Percentiles rank a stretch among this genome's conserved stretches.
Conservation (phyloP, 2,113 vertebrate genomes). For the Heterochromis multidens region DNA sequence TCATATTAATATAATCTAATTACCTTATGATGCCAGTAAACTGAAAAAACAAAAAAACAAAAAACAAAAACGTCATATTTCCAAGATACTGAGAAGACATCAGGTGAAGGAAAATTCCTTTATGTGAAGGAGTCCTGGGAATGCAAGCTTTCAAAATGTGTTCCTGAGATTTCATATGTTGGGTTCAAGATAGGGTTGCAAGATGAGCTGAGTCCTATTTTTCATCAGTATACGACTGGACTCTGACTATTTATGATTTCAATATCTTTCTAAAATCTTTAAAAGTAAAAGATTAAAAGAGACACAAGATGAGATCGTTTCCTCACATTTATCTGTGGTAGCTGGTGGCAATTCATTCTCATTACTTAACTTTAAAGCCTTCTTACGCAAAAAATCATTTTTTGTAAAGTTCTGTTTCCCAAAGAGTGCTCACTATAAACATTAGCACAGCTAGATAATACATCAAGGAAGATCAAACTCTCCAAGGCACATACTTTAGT, state of each 20-base stretch:
- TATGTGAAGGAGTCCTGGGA: neutral
- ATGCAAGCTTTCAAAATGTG: neutral
- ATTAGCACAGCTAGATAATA: constrained; percentile 42
- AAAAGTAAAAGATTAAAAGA: too few species aligned
- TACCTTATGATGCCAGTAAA: neutral
- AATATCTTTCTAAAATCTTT: too few species aligned
- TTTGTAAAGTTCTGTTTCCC: neutral
- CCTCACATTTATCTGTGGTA: too few species aligned
- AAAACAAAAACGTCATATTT: neutral
- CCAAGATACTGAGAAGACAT: neutral
- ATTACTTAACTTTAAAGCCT: too few species aligned
- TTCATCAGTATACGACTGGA: too few species aligned
- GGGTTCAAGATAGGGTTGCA: neutral
- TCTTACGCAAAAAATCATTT: neutral
- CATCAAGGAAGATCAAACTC: constrained; percentile 37
- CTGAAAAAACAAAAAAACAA: neutral
- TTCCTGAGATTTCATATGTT: neutral
- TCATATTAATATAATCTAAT: neutral
- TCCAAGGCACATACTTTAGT: constrained; percentile 46
- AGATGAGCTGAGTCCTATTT: too few species aligned
- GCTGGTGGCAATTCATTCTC: too few species aligned
- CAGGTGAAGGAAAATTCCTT: neutral
- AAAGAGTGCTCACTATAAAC: constrained; percentile 15
- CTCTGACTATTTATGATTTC: too few species aligned
- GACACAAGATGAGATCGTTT: too few species aligned